Conservation (phyloP, 2,797 vertebrate species). For the Sebastes flavidus region DNA sequence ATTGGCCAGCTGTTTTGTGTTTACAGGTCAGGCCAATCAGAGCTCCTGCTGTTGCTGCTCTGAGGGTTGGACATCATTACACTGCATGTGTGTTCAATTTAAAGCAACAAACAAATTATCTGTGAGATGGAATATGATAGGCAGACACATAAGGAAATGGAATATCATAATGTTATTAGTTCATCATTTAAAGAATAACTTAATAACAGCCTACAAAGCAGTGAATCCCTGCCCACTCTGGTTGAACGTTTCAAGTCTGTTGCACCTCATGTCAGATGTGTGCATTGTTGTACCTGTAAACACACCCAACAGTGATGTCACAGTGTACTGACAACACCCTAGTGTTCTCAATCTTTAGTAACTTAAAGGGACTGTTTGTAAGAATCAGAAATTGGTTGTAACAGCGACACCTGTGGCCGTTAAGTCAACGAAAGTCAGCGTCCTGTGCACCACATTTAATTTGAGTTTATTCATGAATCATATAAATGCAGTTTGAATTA, state of each 20-base stretch:
- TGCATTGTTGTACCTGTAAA: too few species aligned
- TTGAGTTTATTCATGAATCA: neutral
- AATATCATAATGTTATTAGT: neutral
- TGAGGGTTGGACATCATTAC: neutral
- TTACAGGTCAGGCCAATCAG: neutral
- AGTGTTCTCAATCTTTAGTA: too few species aligned
- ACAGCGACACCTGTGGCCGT: too few species aligned
- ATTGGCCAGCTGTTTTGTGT: neutral
- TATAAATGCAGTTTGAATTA: neutral
- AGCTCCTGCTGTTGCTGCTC: neutral
- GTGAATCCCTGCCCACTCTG: neutral
- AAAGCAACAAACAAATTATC: neutral
- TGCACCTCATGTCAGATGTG: too few species aligned
- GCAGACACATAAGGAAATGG: neutral
- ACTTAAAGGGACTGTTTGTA: too few species aligned
- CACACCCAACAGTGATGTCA: too few species aligned
- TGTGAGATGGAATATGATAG: neutral
- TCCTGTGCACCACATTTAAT: neutral
- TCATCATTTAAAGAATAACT: too few species aligned
- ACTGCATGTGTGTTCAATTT: neutral
- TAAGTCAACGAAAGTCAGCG: too few species aligned
- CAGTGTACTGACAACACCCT: too few species aligned
- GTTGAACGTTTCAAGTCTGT: neutral
- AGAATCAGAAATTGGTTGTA: too few species aligned
- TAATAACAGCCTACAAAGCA: neutral